Percentiles rank a stretch among this genome's conserved stretches.
phyloP scores from a whole-genome alignment of 2,113 vertebrate genomes.

The Mormoops blainvillei region DNA sequence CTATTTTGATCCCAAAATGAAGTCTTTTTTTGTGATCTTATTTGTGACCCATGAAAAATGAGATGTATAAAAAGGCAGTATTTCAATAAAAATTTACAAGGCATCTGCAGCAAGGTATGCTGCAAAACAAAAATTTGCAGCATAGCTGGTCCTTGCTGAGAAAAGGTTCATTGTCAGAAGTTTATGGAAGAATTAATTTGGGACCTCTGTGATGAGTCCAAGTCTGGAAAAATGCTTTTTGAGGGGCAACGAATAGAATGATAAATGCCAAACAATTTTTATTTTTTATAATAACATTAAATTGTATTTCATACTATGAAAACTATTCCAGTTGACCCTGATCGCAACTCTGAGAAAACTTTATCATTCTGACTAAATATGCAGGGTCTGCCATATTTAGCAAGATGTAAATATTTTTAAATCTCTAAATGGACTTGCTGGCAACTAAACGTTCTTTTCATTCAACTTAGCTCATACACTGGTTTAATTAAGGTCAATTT shows the following conservation, averaged over 20 bases:
- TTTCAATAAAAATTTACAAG: constrained; percentile 35
- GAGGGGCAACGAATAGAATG: background rate
- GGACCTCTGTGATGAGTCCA: background rate
- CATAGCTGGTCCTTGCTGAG: background rate
- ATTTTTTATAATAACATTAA: constrained; percentile 26
- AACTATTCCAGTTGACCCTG: background rate
- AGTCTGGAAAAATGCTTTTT: background rate
- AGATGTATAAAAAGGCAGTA: constrained; percentile 19
- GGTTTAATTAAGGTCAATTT: constrained; percentile 53
- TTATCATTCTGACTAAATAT: background rate
- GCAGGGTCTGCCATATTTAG: background rate
- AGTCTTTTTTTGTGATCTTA: no score
- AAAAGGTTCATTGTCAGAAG: background rate
- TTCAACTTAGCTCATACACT: background rate
- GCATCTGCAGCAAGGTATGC: no score
- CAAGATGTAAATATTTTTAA: constrained; percentile 35
- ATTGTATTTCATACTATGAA: background rate
- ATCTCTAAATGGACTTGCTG: constrained; percentile 62
- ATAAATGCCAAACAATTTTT: background rate
- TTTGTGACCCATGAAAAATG: constrained; percentile 50
- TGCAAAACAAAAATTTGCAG: no score
- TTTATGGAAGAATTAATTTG: background rate
- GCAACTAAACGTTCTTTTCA: constrained; percentile 43
- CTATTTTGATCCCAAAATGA: constrained; percentile 69
- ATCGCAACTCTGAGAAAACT: background rate